phyloP scores from a whole-genome alignment of 2,113 vertebrate genomes.

The Clarias gariepinus region DNA sequence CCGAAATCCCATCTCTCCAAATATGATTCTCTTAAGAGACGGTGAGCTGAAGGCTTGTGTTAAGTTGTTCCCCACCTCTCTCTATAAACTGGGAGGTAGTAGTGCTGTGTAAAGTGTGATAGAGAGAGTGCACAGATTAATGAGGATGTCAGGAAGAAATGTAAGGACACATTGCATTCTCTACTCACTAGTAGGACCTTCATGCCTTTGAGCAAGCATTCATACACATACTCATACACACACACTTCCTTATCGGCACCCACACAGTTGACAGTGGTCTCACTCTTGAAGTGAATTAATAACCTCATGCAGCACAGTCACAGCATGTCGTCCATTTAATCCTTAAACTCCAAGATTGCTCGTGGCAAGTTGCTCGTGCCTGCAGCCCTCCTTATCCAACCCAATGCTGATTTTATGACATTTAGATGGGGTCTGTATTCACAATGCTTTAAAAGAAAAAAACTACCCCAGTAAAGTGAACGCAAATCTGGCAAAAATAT shows the following conservation, averaged over 20 bases:
- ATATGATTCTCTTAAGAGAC: not conserved
- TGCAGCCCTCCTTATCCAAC: constrained; percentile 36
- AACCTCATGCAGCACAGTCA: constrained; percentile 62
- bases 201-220: constrained; percentile 10
- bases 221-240: constrained; percentile 38
- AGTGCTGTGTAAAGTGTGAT: not conserved
- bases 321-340: constrained; percentile 64
- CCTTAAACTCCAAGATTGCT: constrained; percentile 61
- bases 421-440: constrained; percentile 17
- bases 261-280: constrained; percentile 64
- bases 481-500: constrained; percentile 4
- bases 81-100: not conserved
- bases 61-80: not conserved
- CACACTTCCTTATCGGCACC: constrained; percentile 59
- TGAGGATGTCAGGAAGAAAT: constrained; percentile 22
- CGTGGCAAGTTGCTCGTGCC: constrained; percentile 43
- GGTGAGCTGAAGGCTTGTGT: not conserved
- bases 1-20: not conserved
- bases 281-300: constrained; percentile 64
- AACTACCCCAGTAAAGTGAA: constrained; percentile 8
- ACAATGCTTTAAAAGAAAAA: constrained; percentile 26
- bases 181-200: constrained; percentile 29
- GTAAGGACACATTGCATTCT: constrained; percentile 34
- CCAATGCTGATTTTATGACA: constrained; percentile 25
- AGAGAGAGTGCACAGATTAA: constrained; percentile 8